Evolutionary conservation across 2,888 invertebrate genomes (phyloP).

Genomic region (Camptogramma bilineatum): DNA sequence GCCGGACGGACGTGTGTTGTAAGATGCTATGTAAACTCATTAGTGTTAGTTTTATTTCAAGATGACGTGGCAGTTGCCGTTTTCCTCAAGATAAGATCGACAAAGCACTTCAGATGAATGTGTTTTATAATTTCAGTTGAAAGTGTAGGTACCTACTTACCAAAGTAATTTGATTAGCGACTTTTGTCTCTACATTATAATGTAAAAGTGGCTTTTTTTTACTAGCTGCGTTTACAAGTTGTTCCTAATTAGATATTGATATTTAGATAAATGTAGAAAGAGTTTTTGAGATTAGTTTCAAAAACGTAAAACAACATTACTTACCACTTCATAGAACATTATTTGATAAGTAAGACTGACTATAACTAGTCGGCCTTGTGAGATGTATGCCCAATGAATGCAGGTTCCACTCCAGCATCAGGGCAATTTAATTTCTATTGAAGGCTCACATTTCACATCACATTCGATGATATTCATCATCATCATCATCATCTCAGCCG

Average conservation of each 20-base stretch:
- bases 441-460: too few relatives aligned
- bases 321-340: not conserved
- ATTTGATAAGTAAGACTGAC: not conserved
- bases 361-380: not conserved
- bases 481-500: too few relatives aligned
- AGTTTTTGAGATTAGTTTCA: not conserved
- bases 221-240: too few relatives aligned
- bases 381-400: not conserved
- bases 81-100: conserved; percentile 19
- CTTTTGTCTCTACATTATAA: not conserved
- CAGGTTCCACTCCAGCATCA: not conserved
- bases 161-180: not conserved
- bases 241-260: too few relatives aligned
- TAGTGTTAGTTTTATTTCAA: conserved; percentile 14
- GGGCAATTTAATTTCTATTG: not conserved
- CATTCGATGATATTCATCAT: not conserved
- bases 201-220: too few relatives aligned
- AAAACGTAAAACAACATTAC: not conserved
- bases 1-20: conserved; percentile 20
- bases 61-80: conserved; percentile 11
- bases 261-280: too few relatives aligned
- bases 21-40: not conserved
- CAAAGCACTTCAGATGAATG: not conserved
- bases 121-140: not conserved
- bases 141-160: too few relatives aligned